Evolutionary conservation across 2,113 vertebrate genomes (phyloP).

Genomic region (Mesoclemmys tuberculata): DNA sequence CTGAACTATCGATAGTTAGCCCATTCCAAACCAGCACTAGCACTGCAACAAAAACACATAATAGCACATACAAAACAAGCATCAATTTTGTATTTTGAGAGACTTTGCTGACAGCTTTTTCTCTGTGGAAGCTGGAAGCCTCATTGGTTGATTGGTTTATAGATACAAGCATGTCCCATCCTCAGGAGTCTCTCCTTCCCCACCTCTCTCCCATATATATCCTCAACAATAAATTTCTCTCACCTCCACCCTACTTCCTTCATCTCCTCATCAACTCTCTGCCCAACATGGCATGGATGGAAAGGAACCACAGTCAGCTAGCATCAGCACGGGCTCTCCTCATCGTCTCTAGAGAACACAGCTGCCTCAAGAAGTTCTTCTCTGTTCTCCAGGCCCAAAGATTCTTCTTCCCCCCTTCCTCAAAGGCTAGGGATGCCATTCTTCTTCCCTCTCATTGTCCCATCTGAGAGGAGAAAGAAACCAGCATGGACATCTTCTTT

Average conservation of each 20-base stretch:
- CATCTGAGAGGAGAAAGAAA: not conserved
- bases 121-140: not conserved
- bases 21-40: not conserved
- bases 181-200: not conserved
- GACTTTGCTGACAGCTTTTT: not conserved
- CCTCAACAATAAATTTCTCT: not conserved
- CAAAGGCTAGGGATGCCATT: not conserved
- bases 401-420: too few species aligned
- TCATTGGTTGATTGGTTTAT: not conserved
- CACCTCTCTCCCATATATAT: not conserved
- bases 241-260: not conserved
- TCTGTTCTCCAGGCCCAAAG: not conserved
- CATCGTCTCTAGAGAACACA: rapidly evolving
- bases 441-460: not conserved
- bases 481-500: not conserved
- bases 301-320: not conserved
- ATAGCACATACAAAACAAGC: not conserved
- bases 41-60: not conserved
- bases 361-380: not conserved
- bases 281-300: not conserved
- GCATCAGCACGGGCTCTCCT: not conserved
- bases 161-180: not conserved
- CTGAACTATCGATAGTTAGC: not conserved
- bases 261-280: not conserved
- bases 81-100: not conserved